phyloP scores from a whole-genome alignment of 2,113 vertebrate genomes.

The Holacanthus passer region DNA sequence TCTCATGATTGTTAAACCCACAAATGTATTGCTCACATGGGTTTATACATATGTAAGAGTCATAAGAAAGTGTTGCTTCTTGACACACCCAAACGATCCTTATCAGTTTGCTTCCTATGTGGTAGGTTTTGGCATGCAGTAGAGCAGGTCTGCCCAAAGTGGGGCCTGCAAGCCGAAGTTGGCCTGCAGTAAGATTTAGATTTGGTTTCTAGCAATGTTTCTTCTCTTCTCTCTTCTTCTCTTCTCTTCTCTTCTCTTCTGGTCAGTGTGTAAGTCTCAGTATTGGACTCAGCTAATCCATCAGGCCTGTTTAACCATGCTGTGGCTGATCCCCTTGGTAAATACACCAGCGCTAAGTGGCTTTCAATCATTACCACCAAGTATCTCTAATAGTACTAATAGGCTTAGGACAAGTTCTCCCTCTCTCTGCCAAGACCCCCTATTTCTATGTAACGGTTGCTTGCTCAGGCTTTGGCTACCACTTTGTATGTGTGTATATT shows the following conservation, averaged over 20 bases:
- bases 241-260: neutral
- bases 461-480: slow-evolving; percentile 32
- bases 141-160: too few relatives aligned
- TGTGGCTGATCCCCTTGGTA: slow-evolving; percentile 71
- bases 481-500: slow-evolving; percentile 39
- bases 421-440: slow-evolving; percentile 33
- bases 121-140: too few relatives aligned
- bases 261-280: slow-evolving; percentile 19
- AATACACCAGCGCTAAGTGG: slow-evolving; percentile 74
- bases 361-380: slow-evolving; percentile 76
- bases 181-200: too few relatives aligned
- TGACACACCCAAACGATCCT: neutral
- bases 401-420: slow-evolving; percentile 67
- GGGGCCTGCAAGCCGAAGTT: too few relatives aligned
- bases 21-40: neutral
- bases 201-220: too few relatives aligned
- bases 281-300: slow-evolving; percentile 62
- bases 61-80: neutral
- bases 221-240: slow-evolving; percentile 7
- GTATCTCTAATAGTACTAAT: slow-evolving; percentile 73
- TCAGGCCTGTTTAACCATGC: slow-evolving; percentile 68
- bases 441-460: slow-evolving; percentile 39
- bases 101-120: too few relatives aligned
- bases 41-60: neutral
- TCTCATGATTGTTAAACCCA: neutral